These are phyloP conservation scores for Euleptes europaea DNA, from an alignment of 2,113 vertebrate species.

Conservation along the genomic window DNA sequence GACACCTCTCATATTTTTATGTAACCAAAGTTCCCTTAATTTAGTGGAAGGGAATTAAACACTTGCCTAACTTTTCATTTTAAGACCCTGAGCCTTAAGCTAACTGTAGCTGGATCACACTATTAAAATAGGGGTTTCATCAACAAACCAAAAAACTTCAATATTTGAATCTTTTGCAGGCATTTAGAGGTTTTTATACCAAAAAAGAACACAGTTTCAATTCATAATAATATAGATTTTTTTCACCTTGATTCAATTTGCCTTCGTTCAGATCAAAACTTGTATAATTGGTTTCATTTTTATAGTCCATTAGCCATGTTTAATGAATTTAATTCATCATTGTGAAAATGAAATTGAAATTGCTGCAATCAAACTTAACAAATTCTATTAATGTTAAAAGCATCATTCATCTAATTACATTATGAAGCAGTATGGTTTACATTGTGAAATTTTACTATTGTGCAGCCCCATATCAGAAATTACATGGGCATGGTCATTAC, in stretches of 20 bases:
- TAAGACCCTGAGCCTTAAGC: no score
- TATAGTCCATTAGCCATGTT: neutral
- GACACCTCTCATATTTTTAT: no score
- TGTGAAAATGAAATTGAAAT: constrained; percentile 1
- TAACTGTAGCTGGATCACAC: no score
- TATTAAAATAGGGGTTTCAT: no score
- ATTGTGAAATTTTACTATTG: neutral
- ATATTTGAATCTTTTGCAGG: neutral
- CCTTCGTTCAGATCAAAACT: neutral
- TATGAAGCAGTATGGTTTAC: neutral
- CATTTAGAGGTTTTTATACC: neutral
- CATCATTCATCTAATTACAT: neutral
- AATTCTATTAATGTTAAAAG: neutral
- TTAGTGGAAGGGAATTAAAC: no score
- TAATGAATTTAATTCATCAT: neutral
- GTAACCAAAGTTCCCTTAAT: no score
- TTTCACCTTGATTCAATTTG: neutral
- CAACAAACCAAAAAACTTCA: no score
- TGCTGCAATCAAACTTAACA: neutral
- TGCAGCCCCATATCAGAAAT: neutral
- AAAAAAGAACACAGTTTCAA: neutral
- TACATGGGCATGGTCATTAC: no score
- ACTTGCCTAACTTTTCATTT: no score
- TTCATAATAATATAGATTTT: constrained; percentile 4
- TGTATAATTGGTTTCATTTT: constrained; percentile 4